A percentile compares a stretch with the other conserved stretches of the same genome.
Evolutionary conservation across 2,797 vertebrate species (phyloP).

Genomic region (Labeo calbasu): DNA sequence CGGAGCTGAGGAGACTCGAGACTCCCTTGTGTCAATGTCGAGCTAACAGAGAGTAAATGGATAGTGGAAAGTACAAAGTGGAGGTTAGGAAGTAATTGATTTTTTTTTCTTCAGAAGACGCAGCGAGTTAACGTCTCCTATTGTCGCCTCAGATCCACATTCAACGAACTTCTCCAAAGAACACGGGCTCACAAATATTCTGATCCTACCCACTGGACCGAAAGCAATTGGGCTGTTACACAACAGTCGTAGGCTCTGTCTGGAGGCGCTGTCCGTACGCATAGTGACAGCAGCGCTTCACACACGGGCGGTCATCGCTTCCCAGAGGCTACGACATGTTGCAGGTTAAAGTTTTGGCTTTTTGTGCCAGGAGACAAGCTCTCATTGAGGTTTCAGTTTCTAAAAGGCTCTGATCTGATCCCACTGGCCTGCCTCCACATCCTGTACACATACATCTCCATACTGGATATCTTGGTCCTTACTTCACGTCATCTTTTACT

Average conservation of each 20-base stretch:
- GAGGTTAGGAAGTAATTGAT: conserved; percentile 48
- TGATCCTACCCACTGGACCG: conserved; percentile 16
- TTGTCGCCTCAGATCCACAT: conserved; percentile 18
- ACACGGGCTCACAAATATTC: conserved; percentile 10
- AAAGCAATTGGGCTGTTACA: conserved; percentile 41
- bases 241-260: conserved; percentile 35
- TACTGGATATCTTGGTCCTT: not conserved
- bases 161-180: conserved; percentile 34
- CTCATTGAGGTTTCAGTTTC: conserved; percentile 3
- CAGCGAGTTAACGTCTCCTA: conserved; percentile 20
- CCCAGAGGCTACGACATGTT: conserved; percentile 33
- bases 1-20: not conserved
- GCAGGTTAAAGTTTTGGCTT: conserved; percentile 13
- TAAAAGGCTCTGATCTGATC: conserved; percentile 9
- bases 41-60: conserved; percentile 34
- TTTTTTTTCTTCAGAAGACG: conserved; percentile 37
- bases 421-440: not conserved
- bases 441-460: not conserved
- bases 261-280: conserved; percentile 21
- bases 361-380: conserved; percentile 6
- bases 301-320: conserved; percentile 2
- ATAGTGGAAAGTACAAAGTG: conserved; percentile 41
- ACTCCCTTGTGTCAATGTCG: conserved; percentile 11
- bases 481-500: not conserved
- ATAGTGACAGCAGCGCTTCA: conserved; percentile 23